These are phyloP conservation scores for Acanthurus tractus DNA, from an alignment of 2,797 vertebrate genomes.

Conservation along the genomic window DNA sequence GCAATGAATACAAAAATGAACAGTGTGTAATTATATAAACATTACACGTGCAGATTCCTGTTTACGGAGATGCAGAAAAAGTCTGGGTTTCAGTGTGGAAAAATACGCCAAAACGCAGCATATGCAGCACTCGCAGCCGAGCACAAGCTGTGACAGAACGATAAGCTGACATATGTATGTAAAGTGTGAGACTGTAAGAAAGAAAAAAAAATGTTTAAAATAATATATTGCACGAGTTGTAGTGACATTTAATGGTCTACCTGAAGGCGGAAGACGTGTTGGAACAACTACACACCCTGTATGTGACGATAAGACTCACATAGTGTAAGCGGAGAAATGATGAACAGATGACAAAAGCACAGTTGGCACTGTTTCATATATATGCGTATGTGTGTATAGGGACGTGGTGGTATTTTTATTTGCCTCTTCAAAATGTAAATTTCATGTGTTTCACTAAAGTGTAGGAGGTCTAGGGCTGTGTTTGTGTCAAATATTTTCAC, in stretches of 20 bases:
- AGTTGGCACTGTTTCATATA: background rate
- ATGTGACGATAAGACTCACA: background rate
- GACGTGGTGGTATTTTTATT: background rate
- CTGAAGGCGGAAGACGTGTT: background rate
- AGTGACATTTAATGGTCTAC: background rate
- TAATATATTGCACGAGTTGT: no score
- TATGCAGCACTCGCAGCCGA: background rate
- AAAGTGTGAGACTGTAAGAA: slow-evolving; percentile 7
- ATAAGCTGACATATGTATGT: slow-evolving; percentile 9
- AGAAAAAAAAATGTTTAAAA: slow-evolving; percentile 3
- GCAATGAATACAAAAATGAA: background rate
- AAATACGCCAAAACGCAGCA: slow-evolving; percentile 15
- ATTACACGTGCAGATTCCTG: background rate
- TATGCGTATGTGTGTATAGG: background rate
- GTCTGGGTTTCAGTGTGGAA: background rate
- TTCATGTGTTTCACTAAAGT: background rate
- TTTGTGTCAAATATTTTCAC: slow-evolving; percentile 2
- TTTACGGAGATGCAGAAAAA: background rate
- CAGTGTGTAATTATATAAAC: background rate
- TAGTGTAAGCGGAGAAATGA: background rate
- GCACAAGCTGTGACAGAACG: slow-evolving; percentile 16
- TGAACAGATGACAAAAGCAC: background rate
- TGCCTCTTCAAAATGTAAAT: slow-evolving; percentile 37
- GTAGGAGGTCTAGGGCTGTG: background rate
- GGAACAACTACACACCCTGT: background rate